Base-by-base conservation (phyloP, 2,113 vertebrate species). In the Dunckerocampus dactyliophorus region DNA sequence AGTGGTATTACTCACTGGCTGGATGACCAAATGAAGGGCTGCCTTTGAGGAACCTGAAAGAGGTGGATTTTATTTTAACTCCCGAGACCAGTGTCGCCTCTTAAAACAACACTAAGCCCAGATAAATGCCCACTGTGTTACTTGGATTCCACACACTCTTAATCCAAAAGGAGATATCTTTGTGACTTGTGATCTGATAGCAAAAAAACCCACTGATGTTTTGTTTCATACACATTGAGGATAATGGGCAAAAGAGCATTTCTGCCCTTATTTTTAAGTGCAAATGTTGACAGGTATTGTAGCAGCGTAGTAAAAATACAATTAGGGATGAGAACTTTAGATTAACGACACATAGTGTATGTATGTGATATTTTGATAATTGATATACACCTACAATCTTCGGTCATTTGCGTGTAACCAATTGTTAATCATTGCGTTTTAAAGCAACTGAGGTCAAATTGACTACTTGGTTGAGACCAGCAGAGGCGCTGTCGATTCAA, bases 1-100 rank as follows among this genome's bases (percentile, higher is more conserved):
- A 87, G 87, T 86, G 81, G 88, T 79, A 86, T 89, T 90, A 90
- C 81, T 90, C 84, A 81, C 69, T 61, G 71, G 76, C 72, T 76
- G 78, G 83, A 82, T 81, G 83, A 82, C 79, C 81, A 67, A 81
- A 76, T 81, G 81, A 87, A 86, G 82, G 82, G 75, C 65, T 62
- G 75, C 76, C 79, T 87, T 88, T 88, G 86, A 85, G 74, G 71
- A 69, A 74, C 45, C 82, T 82, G 62, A 88, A 88, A 87, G 76
- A 80, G 79, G 75, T 61, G 69, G 72, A 83, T 80, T 85, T 56
- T 42, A 43, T 56, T 42, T 88, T 79, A 76, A 82, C 77, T 81
- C 75, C 73, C 34, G 59, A 86, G 76, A 79, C 69, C 67, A 72
- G 80, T 81, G 86, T 82, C 69, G 73, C 85, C 80, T 74, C 72